Evolutionary conservation across 1,140 invertebrate genomes (phyloP).

Genomic region (Ptiloglossa arizonensis): DNA sequence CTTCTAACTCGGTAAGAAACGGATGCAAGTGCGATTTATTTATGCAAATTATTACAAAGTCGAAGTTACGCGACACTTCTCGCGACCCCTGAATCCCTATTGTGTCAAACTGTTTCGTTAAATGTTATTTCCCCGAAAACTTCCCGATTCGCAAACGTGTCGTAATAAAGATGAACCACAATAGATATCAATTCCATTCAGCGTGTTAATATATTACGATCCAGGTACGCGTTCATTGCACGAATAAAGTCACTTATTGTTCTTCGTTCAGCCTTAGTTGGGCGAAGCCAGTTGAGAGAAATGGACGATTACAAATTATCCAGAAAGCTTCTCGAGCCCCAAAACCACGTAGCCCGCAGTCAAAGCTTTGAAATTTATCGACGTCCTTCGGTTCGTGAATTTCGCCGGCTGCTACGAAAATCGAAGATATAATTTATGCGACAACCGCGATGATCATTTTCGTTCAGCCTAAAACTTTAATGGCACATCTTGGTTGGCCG

Average conservation of each 20-base stretch:
- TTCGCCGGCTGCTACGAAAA: slow-evolving; percentile 61
- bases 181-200: background rate
- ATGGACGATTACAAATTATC: slow-evolving; percentile 58
- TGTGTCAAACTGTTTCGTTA: too few relatives aligned
- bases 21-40: too few relatives aligned
- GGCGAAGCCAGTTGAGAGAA: slow-evolving; percentile 9
- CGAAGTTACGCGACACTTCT: too few relatives aligned
- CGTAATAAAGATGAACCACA: too few relatives aligned
- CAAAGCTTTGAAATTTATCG: slow-evolving; percentile 62
- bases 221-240: too few relatives aligned
- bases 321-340: slow-evolving; percentile 30
- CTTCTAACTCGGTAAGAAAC: too few relatives aligned
- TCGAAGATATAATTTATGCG: slow-evolving; percentile 65
- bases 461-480: slow-evolving; percentile 56
- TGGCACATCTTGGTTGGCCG: slow-evolving; percentile 23
- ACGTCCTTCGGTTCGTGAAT: slow-evolving; percentile 52
- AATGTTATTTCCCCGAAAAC: too few relatives aligned
- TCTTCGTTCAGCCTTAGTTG: background rate
- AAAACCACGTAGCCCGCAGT: slow-evolving; percentile 33
- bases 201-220: background rate
- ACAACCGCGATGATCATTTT: slow-evolving; percentile 50
- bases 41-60: too few relatives aligned
- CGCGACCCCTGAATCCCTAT: too few relatives aligned
- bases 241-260: background rate
- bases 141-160: too few relatives aligned